Percentiles rank a stretch among this genome's conserved stretches.
Conservation (phyloP, 2,797 vertebrate species). For the Cirrhinus molitorella region DNA sequence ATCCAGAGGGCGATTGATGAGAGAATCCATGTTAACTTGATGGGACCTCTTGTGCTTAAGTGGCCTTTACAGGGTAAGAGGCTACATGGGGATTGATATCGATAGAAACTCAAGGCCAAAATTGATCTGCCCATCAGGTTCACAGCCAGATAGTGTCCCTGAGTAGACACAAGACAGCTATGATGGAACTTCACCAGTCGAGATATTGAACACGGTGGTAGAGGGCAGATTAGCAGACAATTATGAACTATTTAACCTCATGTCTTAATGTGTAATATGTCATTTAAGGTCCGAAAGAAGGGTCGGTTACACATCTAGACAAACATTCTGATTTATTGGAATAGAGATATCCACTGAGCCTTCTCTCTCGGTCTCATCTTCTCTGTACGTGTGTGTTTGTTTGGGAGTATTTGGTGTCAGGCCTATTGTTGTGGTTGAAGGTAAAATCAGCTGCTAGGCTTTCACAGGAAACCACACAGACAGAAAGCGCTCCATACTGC, state of each 20-base stretch:
- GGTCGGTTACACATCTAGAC: neutral
- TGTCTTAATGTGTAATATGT: neutral
- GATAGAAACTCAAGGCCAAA: conserved; percentile 52
- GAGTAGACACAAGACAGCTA: conserved; percentile 9
- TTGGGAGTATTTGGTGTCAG: conserved; percentile 64
- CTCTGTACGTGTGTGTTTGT: conserved; percentile 48
- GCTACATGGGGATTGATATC: conserved; percentile 54
- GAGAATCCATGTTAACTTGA: conserved; percentile 64
- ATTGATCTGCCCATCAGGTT: conserved; percentile 59
- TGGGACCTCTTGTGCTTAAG: conserved; percentile 64
- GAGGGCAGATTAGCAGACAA: neutral
- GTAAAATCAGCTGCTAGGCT: conserved; percentile 66
- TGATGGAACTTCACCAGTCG: conserved; percentile 9
- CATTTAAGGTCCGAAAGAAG: neutral
- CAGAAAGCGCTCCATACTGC: conserved; percentile 61
- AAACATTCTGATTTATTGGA: conserved; percentile 5
- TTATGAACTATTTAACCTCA: conserved; percentile 3
- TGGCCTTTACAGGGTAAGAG: conserved; percentile 59
- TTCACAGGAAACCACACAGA: conserved; percentile 72
- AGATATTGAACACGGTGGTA: neutral
- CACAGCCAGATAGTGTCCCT: conserved; percentile 22
- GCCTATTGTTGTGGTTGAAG: conserved; percentile 61
- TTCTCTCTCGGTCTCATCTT: conserved; percentile 2
- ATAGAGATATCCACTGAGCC: neutral
- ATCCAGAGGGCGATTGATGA: conserved; percentile 53